Evolutionary conservation across 2,113 vertebrate species (phyloP).

Genomic region (Myiagra hebetior): DNA sequence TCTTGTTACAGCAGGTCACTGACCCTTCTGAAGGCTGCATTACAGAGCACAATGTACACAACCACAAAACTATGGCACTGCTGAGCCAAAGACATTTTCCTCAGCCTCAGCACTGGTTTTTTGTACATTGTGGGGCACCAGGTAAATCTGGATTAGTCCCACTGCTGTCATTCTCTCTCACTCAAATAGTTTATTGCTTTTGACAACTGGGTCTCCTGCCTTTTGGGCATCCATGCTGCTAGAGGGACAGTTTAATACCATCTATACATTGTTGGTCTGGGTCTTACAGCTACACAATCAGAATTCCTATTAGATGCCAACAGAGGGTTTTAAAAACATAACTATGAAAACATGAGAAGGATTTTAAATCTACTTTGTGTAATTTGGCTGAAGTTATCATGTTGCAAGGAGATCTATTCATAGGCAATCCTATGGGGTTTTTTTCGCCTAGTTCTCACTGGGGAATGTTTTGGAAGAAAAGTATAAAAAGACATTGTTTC

Average conservation of each 20-base stretch:
- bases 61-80: rapidly evolving
- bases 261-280: neutral
- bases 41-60: neutral
- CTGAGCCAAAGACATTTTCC: neutral
- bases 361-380: constrained; percentile 32
- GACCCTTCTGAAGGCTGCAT: neutral
- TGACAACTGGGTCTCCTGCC: neutral
- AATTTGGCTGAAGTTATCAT: constrained; percentile 53
- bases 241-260: neutral
- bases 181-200: neutral
- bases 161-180: neutral
- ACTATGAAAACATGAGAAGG: constrained; percentile 44
- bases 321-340: constrained; percentile 40
- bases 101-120: neutral
- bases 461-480: constrained; percentile 66
- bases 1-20: neutral
- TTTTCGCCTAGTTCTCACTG: constrained; percentile 46
- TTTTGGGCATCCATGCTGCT: neutral
- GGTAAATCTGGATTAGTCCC: neutral
- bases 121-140: neutral
- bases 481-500: constrained; percentile 65
- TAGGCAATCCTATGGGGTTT: constrained; percentile 48
- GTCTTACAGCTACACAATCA: neutral
- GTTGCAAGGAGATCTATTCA: constrained; percentile 59
- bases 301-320: constrained; percentile 15